Conservation (phyloP, 2,797 vertebrate species). For the Brotogeris chrysoptera region DNA sequence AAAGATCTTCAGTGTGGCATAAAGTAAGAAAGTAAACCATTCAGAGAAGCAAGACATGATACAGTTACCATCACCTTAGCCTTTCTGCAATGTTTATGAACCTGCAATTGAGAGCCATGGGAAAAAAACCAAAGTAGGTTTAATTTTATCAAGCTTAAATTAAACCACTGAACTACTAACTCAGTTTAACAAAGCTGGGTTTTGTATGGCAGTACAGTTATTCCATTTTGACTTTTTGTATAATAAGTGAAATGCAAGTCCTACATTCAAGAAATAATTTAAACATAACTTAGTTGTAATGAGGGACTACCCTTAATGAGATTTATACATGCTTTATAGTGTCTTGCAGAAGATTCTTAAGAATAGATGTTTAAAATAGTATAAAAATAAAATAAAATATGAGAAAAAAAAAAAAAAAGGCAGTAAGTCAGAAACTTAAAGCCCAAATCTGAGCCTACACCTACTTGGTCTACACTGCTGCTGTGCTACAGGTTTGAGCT, state of each 20-base stretch:
- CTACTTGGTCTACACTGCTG: not conserved
- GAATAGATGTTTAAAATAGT: not conserved
- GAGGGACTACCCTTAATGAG: not conserved
- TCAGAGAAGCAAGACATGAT: not conserved
- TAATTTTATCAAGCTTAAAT: constrained; percentile 7
- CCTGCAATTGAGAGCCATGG: not conserved
- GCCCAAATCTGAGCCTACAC: not conserved
- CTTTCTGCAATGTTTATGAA: not conserved
- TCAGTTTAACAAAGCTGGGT: not conserved
- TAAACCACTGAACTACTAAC: not conserved
- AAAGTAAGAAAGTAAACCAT: not conserved
- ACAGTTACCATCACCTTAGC: not conserved
- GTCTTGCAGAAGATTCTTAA: not conserved
- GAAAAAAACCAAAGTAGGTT: not conserved
- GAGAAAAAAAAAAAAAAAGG: not conserved
- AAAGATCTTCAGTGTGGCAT: not conserved
- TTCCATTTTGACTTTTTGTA: not conserved
- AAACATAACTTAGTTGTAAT: not conserved
- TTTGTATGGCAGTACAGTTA: not conserved
- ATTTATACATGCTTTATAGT: not conserved
- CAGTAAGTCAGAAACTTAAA: not conserved
- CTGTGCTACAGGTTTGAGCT: not conserved
- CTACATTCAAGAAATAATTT: not conserved
- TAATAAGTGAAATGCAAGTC: not conserved
- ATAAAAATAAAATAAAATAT: not conserved